Conservation (phyloP, 2,888 invertebrate species). For the Salpingus planirostris region DNA sequence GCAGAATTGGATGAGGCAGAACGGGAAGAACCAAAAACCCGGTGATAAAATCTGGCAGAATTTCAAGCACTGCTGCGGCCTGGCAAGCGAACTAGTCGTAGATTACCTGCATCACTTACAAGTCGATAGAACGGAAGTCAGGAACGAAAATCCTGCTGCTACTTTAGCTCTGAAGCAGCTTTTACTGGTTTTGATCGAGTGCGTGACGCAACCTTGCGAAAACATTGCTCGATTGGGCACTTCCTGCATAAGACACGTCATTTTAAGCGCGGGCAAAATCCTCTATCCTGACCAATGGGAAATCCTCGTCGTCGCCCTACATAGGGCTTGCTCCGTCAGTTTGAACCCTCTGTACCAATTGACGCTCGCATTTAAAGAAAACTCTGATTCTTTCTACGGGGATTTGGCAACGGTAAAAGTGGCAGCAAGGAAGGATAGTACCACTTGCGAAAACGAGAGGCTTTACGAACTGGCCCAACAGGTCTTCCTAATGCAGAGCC, state of each 20-base stretch:
- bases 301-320: constrained; percentile 71
- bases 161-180: constrained; percentile 80
- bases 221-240: constrained; percentile 85
- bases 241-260: constrained; percentile 79
- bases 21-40: constrained; percentile 51
- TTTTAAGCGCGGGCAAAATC: constrained; percentile 74
- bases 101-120: constrained; percentile 72
- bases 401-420: constrained; percentile 89
- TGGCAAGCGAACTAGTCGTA: constrained; percentile 85
- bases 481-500: constrained; percentile 57
- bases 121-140: too few relatives aligned
- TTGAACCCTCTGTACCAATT: constrained; percentile 80
- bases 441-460: constrained; percentile 73
- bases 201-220: constrained; percentile 83
- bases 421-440: constrained; percentile 81
- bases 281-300: constrained; percentile 81
- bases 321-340: constrained; percentile 77
- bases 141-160: constrained; percentile 47
- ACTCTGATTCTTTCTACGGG: constrained; percentile 91
- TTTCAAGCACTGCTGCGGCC: constrained; percentile 90
- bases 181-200: constrained; percentile 79
- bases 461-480: constrained; percentile 84
- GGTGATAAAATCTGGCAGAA: constrained; percentile 73
- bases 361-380: constrained; percentile 81
- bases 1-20: constrained; percentile 82